A percentile compares a stretch with the other conserved stretches of the same genome.
phyloP scores from a whole-genome alignment of 2,113 vertebrate species.

The Rhabdomys dilectus region DNA sequence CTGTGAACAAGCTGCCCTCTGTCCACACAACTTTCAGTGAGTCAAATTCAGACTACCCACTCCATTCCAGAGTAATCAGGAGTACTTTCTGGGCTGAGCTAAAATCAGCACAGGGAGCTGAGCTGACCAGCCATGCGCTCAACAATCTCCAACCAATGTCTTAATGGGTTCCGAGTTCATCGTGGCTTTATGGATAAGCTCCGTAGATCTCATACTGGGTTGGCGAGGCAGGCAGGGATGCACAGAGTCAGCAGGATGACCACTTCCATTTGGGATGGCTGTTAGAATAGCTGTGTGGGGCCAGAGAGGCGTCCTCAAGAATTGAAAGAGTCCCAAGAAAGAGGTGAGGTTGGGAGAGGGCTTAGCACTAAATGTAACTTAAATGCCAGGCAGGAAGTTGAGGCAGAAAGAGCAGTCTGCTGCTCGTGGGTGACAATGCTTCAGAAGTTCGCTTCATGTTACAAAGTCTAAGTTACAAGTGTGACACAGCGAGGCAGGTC shows the following conservation, averaged over 20 bases:
- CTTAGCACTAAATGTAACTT: background rate
- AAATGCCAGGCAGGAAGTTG: background rate
- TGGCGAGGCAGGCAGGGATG: background rate
- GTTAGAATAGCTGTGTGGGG: fast-evolving
- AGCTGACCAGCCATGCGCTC: fast-evolving
- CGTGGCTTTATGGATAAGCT: background rate
- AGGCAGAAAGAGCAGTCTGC: background rate
- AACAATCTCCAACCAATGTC: background rate
- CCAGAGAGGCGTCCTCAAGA: no score
- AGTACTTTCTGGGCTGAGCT: background rate
- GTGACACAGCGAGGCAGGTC: background rate
- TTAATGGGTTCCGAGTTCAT: fast-evolving
- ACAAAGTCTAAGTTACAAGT: background rate
- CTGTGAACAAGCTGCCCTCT: background rate
- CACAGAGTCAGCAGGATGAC: background rate
- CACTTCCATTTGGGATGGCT: fast-evolving
- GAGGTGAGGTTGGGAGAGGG: background rate
- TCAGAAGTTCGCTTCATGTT: background rate
- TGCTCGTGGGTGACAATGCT: background rate
- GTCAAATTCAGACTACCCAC: background rate
- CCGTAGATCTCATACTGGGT: background rate
- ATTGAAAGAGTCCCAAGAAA: background rate
- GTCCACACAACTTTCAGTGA: background rate
- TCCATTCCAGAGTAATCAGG: background rate
- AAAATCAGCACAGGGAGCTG: background rate